phyloP scores from a whole-genome alignment of 1,140 invertebrate genomes.

The Tribolium madens region DNA sequence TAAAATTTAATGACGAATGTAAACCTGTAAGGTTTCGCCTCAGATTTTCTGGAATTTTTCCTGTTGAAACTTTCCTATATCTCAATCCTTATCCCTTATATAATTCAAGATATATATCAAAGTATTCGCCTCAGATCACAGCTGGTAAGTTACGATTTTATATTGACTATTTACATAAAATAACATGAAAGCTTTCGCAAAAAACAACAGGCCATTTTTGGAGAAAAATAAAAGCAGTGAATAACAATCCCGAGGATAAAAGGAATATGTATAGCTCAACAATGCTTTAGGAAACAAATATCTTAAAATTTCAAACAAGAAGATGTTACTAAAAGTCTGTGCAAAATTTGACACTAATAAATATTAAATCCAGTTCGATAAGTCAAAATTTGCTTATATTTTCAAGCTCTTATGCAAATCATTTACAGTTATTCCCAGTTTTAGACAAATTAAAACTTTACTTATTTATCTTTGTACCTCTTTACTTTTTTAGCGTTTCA shows the following conservation, averaged over 20 bases:
- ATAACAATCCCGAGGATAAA: not conserved
- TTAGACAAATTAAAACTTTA: not conserved
- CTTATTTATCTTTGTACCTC: not conserved
- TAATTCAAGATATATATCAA: slow-evolving; percentile 25
- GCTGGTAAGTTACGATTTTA: slow-evolving; percentile 19
- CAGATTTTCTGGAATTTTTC: slow-evolving; percentile 8
- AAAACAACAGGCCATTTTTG: slow-evolving; percentile 7
- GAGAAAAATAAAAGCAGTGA: slow-evolving; percentile 26
- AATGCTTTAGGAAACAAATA: not conserved
- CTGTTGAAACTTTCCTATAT: not conserved
- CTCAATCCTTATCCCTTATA: not conserved
- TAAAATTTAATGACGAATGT: not conserved
- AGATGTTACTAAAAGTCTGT: too few relatives aligned
- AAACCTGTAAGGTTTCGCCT: not conserved
- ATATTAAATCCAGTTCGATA: too few relatives aligned
- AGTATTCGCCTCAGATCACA: slow-evolving; percentile 21
- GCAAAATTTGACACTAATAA: too few relatives aligned
- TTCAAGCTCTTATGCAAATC: not conserved
- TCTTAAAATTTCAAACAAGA: too few relatives aligned
- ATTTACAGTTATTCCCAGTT: not conserved
- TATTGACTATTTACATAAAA: slow-evolving; percentile 33
- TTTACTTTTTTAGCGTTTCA: not conserved
- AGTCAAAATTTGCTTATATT: too few relatives aligned
- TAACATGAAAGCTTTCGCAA: slow-evolving; percentile 18
- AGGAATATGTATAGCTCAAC: not conserved